These are phyloP conservation scores for Hirundichthys speculiger DNA, from an alignment of 2,113 vertebrate genomes.

Conservation along the genomic window DNA sequence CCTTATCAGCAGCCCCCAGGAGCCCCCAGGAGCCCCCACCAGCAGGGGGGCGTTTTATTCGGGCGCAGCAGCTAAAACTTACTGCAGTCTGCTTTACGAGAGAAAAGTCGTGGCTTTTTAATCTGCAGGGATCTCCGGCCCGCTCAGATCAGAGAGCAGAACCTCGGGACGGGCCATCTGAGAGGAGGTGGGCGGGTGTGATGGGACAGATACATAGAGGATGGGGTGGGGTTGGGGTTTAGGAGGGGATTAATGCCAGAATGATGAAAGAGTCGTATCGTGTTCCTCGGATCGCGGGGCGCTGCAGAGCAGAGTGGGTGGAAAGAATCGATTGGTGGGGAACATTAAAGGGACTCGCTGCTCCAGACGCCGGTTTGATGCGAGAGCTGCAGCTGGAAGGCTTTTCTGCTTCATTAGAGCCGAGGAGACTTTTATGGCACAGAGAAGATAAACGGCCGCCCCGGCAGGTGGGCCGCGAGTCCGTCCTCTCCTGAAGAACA, in stretches of 20 bases:
- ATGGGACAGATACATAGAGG: slow-evolving; percentile 24
- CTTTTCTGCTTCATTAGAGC: slow-evolving; percentile 10
- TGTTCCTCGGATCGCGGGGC: slow-evolving; percentile 19
- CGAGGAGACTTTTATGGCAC: slow-evolving; percentile 13
- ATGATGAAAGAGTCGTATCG: slow-evolving; percentile 43
- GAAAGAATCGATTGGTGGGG: slow-evolving; percentile 55
- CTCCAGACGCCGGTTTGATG: slow-evolving; percentile 17
- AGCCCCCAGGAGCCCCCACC: slow-evolving; percentile 35
- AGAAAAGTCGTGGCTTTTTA: slow-evolving; percentile 22
- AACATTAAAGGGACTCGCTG: slow-evolving; percentile 57
- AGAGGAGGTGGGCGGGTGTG: slow-evolving; percentile 21
- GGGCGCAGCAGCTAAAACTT: slow-evolving; percentile 11
- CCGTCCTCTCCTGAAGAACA: neutral
- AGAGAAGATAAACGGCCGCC: slow-evolving; percentile 7
- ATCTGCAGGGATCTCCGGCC: slow-evolving; percentile 43
- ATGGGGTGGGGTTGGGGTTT: slow-evolving; percentile 5
- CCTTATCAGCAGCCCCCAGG: slow-evolving; percentile 57
- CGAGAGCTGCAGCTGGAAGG: slow-evolving; percentile 11
- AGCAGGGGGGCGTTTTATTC: slow-evolving; percentile 8
- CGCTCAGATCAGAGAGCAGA: slow-evolving; percentile 13
- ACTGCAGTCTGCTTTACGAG: slow-evolving; percentile 37
- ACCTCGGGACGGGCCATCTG: slow-evolving; percentile 22
- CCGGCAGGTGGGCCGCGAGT: slow-evolving; percentile 2
- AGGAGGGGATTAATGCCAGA: slow-evolving; percentile 41
- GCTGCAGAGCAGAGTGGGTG: slow-evolving; percentile 43